Conservation (phyloP, 2,888 invertebrate species). For the Prostheceraeus crozeri region DNA sequence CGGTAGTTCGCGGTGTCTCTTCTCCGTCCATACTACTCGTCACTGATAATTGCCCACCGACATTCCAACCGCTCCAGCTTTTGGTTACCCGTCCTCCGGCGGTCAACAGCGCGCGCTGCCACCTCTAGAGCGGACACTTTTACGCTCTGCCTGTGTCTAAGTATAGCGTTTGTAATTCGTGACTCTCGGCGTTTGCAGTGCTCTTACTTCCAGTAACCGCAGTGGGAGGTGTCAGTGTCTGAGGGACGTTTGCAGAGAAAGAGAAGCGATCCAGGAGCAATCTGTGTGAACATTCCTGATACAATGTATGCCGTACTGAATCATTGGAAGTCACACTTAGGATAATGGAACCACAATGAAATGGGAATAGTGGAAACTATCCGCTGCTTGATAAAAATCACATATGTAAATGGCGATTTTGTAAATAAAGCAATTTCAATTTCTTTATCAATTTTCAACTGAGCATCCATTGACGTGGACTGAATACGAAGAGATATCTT, state of each 20-base stretch:
- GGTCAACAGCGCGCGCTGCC: constrained; percentile 51
- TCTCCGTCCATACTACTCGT: too few species aligned
- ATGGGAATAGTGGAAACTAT: too few species aligned
- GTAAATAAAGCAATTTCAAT: too few species aligned
- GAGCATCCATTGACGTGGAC: too few species aligned
- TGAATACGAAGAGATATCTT: too few species aligned
- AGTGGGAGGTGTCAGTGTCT: constrained; percentile 41
- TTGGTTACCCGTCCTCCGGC: not conserved
- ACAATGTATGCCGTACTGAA: constrained; percentile 51
- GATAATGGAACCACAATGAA: too few species aligned
- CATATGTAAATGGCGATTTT: not conserved
- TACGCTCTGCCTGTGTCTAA: not conserved
- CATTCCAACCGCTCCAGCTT: constrained; percentile 4
- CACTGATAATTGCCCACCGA: not conserved
- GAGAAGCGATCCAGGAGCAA: constrained; percentile 51
- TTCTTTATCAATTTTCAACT: too few species aligned
- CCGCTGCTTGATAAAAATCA: not conserved
- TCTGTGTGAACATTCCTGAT: constrained; percentile 54
- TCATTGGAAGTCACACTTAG: too few species aligned
- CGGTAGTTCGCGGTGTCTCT: constrained; percentile 52
- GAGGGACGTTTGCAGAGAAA: constrained; percentile 50
- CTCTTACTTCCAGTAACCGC: not conserved
- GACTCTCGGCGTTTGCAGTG: constrained; percentile 6
- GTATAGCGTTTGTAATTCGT: not conserved
- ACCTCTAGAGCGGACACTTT: constrained; percentile 45